Conservation (phyloP, 2,888 invertebrate species). For the Sarcophaga variegata region DNA sequence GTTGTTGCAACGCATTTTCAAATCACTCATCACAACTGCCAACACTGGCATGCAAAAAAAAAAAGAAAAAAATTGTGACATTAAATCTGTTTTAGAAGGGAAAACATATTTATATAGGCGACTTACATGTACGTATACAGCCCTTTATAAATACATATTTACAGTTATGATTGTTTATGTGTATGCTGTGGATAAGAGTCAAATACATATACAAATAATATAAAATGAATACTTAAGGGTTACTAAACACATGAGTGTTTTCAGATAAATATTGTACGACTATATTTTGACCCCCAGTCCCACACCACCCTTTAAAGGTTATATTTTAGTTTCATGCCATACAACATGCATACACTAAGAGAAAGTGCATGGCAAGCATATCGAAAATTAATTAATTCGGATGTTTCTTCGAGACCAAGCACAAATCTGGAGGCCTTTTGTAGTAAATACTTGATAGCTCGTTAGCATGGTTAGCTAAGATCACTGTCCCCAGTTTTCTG, state of each 20-base stretch:
- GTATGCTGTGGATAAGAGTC: not conserved
- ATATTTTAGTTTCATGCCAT: constrained; percentile 13
- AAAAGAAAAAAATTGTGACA: too few species aligned
- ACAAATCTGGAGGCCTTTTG: too few species aligned
- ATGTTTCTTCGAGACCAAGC: too few species aligned
- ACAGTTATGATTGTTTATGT: not conserved
- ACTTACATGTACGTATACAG: too few species aligned
- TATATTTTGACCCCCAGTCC: not conserved
- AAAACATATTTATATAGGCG: not conserved
- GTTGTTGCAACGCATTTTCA: constrained; percentile 34
- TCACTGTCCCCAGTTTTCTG: too few species aligned
- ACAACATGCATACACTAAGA: constrained; percentile 3
- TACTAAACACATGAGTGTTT: constrained; percentile 29
- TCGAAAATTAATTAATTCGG: too few species aligned
- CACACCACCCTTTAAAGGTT: not conserved
- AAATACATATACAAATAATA: not conserved
- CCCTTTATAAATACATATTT: too few species aligned
- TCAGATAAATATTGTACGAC: constrained; percentile 25
- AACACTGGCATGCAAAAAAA: too few species aligned
- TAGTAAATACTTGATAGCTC: too few species aligned
- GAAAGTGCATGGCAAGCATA: not conserved
- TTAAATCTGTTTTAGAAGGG: constrained; percentile 23
- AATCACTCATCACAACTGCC: constrained; percentile 46
- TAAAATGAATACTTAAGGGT: constrained; percentile 22
- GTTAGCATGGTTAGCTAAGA: too few species aligned